Percentiles rank a stretch among this genome's conserved stretches.
Evolutionary conservation across 2,797 vertebrate species (phyloP).

Genomic region (Vespertilio murinus): DNA sequence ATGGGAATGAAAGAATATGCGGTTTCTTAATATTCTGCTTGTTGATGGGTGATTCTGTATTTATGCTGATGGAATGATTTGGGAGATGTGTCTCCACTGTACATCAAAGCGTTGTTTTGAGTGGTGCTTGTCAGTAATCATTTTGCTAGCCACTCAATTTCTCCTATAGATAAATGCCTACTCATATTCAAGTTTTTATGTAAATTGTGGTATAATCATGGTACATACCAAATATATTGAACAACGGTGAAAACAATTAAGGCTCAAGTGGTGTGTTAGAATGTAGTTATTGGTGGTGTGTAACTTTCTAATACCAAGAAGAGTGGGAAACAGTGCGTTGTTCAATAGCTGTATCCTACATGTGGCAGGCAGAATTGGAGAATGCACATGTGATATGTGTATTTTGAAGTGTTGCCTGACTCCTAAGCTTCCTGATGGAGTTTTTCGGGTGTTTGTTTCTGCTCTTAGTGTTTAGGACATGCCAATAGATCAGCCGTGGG

Average conservation of each 20-base stretch:
- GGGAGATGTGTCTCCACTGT: not conserved
- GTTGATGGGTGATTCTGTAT: not conserved
- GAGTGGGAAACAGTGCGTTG: not conserved
- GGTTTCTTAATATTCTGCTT: not conserved
- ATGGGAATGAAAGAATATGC: not conserved
- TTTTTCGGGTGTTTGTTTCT: not conserved
- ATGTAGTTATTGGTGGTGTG: not conserved
- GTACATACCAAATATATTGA: not conserved
- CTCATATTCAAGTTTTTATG: not conserved
- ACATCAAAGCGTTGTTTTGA: conserved; percentile 13
- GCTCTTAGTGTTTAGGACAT: not conserved
- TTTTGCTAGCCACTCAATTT: not conserved
- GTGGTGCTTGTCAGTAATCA: not conserved
- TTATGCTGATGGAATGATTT: not conserved
- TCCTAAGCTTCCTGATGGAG: not conserved
- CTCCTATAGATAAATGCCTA: not conserved
- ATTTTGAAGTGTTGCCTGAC: not conserved
- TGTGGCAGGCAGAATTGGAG: not conserved
- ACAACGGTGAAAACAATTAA: not conserved
- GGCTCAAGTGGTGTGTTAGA: not conserved
- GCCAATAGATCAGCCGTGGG: not conserved
- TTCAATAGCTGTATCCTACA: not conserved
- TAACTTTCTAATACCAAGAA: not conserved
- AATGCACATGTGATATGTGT: not conserved
- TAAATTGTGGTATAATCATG: not conserved